Evolutionary conservation across 2,888 invertebrate species (phyloP).

Genomic region (Ferdinandea cuprea): DNA sequence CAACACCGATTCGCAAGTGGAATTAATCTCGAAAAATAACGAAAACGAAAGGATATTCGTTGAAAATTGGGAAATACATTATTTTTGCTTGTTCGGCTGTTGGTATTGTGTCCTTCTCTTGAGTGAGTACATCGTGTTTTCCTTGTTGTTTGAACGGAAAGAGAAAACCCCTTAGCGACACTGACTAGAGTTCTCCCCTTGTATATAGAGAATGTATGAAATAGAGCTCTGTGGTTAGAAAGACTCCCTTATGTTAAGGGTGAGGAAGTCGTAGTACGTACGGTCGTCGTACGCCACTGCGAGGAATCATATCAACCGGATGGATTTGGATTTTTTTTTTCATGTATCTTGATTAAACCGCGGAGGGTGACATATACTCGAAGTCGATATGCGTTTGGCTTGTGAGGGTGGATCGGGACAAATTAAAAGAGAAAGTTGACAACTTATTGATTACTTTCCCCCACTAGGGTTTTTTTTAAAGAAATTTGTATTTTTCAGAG

Average conservation of each 20-base stretch:
- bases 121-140: constrained; percentile 53
- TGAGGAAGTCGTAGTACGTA: constrained; percentile 28
- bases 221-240: background rate
- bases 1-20: constrained; percentile 70
- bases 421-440: constrained; percentile 69
- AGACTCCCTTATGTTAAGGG: constrained; percentile 42
- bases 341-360: constrained; percentile 23
- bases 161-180: constrained; percentile 44
- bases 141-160: constrained; percentile 58
- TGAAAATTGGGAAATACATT: constrained; percentile 61
- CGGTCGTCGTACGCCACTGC: constrained; percentile 12
- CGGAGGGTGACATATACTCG: constrained; percentile 45
- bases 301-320: constrained; percentile 41
- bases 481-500: constrained; percentile 24
- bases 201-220: background rate
- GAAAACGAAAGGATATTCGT: constrained; percentile 74
- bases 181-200: constrained; percentile 30
- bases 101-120: constrained; percentile 65
- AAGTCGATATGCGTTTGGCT: constrained; percentile 1
- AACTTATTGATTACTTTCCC: constrained; percentile 71
- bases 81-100: constrained; percentile 34
- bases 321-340: constrained; percentile 33
- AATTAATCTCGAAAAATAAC: constrained; percentile 71
- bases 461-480: constrained; percentile 16
- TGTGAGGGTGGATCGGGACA: constrained; percentile 41